phyloP scores from a whole-genome alignment of 2,888 invertebrate genomes.

The Ectobius pallidus region DNA sequence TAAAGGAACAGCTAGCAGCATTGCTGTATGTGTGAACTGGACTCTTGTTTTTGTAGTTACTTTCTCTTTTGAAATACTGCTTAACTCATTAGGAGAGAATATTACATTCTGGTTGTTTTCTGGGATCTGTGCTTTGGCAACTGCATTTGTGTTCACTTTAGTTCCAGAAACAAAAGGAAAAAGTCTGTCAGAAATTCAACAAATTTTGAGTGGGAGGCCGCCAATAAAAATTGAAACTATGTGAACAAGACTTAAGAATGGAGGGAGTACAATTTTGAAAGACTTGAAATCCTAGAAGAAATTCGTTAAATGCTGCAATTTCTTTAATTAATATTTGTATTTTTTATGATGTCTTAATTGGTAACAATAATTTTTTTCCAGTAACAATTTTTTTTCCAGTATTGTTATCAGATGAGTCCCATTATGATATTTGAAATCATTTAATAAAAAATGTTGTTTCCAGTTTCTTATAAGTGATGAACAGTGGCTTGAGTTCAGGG shows the following conservation, averaged over 20 bases:
- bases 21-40: constrained; percentile 70
- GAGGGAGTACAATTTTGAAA: too few relatives aligned
- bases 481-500: too few relatives aligned
- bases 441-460: too few relatives aligned
- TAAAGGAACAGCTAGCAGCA: constrained; percentile 73
- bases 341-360: too few relatives aligned
- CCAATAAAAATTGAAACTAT: not conserved
- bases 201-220: constrained; percentile 44
- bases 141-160: constrained; percentile 69
- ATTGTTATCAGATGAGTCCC: too few relatives aligned
- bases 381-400: too few relatives aligned
- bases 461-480: too few relatives aligned
- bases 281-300: too few relatives aligned
- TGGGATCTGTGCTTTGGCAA: constrained; percentile 66
- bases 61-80: constrained; percentile 68
- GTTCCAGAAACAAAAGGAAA: constrained; percentile 87
- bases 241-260: constrained; percentile 48
- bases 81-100: constrained; percentile 62
- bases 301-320: too few relatives aligned
- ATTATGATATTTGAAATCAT: too few relatives aligned
- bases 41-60: constrained; percentile 74
- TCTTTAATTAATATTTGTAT: too few relatives aligned
- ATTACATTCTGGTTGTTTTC: constrained; percentile 81
- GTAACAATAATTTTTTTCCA: too few relatives aligned
- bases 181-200: constrained; percentile 76